These are phyloP conservation scores for Toxostoma redivivum DNA, from an alignment of 2,113 vertebrate genomes.

Conservation along the genomic window DNA sequence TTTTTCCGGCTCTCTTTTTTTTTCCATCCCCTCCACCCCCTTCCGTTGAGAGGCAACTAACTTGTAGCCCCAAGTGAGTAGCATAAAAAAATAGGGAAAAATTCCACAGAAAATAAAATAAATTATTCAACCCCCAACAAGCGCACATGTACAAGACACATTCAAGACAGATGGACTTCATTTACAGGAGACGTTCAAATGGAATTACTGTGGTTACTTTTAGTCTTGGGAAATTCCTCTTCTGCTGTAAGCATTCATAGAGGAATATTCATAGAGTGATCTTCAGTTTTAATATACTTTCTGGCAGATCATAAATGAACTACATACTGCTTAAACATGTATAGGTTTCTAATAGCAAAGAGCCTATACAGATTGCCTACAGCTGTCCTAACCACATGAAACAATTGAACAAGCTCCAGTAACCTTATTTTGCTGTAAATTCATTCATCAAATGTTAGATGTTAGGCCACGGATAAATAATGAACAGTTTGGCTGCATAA, in stretches of 20 bases:
- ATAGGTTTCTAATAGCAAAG: slow-evolving; percentile 52
- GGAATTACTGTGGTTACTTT: slow-evolving; percentile 24
- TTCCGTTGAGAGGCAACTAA: too few relatives aligned
- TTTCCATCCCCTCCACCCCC: too few relatives aligned
- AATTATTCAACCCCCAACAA: too few relatives aligned
- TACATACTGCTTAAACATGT: slow-evolving; percentile 53
- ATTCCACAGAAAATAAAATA: too few relatives aligned
- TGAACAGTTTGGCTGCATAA: neutral
- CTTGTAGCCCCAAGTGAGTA: too few relatives aligned
- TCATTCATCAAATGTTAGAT: slow-evolving; percentile 58
- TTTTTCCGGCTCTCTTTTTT: too few relatives aligned
- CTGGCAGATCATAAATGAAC: slow-evolving; percentile 67
- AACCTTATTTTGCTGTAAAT: slow-evolving; percentile 57
- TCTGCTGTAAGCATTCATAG: slow-evolving; percentile 15
- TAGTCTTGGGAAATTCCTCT: slow-evolving; percentile 36
- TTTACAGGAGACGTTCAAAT: slow-evolving; percentile 10
- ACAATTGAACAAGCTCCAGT: slow-evolving; percentile 49
- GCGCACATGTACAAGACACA: neutral
- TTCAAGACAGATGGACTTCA: neutral
- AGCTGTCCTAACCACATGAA: slow-evolving; percentile 75
- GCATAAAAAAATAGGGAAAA: too few relatives aligned
- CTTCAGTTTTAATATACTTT: slow-evolving; percentile 55
- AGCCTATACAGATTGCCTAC: slow-evolving; percentile 62
- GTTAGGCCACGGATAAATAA: slow-evolving; percentile 37
- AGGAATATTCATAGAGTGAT: slow-evolving; percentile 39